phyloP scores from a whole-genome alignment of 2,888 invertebrate species.

The Abscondita cerata region DNA sequence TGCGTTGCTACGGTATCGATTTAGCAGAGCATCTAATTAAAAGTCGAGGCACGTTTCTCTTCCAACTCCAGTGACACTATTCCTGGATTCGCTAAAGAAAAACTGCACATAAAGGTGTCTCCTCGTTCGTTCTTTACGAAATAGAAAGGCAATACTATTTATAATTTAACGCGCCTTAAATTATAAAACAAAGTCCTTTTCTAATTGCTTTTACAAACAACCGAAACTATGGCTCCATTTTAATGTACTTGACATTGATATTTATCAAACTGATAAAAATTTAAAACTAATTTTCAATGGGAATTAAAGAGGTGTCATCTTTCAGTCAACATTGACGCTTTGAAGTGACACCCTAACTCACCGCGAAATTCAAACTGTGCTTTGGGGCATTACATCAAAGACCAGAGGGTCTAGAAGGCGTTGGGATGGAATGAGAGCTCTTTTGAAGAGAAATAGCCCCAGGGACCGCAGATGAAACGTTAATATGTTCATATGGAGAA shows the following conservation, averaged over 20 bases:
- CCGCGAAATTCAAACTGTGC: slow-evolving; percentile 52
- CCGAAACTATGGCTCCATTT: neutral
- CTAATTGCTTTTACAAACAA: neutral
- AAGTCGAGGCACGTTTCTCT: slow-evolving; percentile 59
- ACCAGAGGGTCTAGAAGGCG: slow-evolving; percentile 51
- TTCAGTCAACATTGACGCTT: slow-evolving; percentile 53
- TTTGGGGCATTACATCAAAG: slow-evolving; percentile 52
- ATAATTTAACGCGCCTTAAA: slow-evolving; percentile 1
- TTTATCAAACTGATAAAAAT: slow-evolving; percentile 49
- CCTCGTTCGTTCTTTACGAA: slow-evolving; percentile 18
- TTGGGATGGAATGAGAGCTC: slow-evolving; percentile 53
- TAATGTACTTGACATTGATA: slow-evolving; percentile 12
- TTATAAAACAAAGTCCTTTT: slow-evolving; percentile 1
- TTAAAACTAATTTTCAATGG: slow-evolving; percentile 57
- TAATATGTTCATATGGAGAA: slow-evolving; percentile 39
- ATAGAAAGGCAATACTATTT: slow-evolving; percentile 7
- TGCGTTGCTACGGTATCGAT: slow-evolving; percentile 54
- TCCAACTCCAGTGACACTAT: slow-evolving; percentile 61
- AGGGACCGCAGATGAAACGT: slow-evolving; percentile 41
- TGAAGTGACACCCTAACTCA: slow-evolving; percentile 47
- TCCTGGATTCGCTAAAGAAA: slow-evolving; percentile 51
- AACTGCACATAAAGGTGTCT: slow-evolving; percentile 33
- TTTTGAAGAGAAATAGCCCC: slow-evolving; percentile 50
- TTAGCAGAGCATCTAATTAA: slow-evolving; percentile 59
- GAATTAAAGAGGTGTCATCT: slow-evolving; percentile 59